These are phyloP conservation scores for Alectoris magna DNA, from an alignment of 2,797 vertebrate genomes.

Conservation along the genomic window DNA sequence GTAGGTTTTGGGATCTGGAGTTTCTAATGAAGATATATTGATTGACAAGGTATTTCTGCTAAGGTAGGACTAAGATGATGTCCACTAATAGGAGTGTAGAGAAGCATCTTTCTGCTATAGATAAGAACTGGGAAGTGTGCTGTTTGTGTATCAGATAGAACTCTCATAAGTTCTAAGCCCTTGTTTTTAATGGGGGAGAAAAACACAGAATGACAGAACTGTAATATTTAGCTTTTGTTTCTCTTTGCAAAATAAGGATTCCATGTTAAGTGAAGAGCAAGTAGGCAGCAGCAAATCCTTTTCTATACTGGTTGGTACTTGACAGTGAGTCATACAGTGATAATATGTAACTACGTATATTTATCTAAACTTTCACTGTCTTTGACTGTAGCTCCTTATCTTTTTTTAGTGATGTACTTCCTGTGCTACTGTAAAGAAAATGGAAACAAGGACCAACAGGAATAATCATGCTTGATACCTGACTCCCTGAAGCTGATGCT, in stretches of 20 bases:
- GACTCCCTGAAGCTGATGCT: neutral
- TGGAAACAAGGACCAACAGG: neutral
- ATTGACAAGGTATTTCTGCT: neutral
- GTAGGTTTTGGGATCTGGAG: neutral
- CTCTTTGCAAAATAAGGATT: neutral
- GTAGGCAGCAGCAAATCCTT: constrained; percentile 38
- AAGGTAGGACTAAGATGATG: neutral
- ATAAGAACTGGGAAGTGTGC: neutral
- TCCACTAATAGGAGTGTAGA: neutral
- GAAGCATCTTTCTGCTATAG: neutral
- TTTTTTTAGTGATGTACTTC: constrained; percentile 1
- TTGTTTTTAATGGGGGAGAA: neutral
- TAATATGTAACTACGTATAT: constrained; percentile 20
- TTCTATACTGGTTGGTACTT: neutral
- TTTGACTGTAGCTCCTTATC: constrained; percentile 17
- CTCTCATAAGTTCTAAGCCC: neutral
- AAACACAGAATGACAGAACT: neutral
- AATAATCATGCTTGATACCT: neutral
- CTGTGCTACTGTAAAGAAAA: neutral
- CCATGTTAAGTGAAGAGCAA: neutral
- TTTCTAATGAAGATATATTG: neutral
- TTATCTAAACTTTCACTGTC: neutral
- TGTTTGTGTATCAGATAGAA: neutral
- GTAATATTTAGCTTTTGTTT: neutral
- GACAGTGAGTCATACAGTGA: constrained; percentile 56